Conservation (phyloP, 1,140 invertebrate genomes). For the Tribolium madens region DNA sequence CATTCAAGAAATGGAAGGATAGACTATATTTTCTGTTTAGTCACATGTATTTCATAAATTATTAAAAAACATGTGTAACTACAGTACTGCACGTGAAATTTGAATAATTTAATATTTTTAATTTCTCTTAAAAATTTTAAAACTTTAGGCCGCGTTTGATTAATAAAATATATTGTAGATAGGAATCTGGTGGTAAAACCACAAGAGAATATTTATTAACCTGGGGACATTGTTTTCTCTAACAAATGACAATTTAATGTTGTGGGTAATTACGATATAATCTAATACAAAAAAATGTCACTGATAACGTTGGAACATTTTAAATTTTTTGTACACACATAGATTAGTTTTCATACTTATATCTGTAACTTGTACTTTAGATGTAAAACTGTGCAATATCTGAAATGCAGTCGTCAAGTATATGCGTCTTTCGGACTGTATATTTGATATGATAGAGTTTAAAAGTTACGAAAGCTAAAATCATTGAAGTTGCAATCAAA, state of each 20-base stretch:
- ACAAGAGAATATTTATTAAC: slow-evolving; percentile 31
- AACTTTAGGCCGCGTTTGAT: slow-evolving; percentile 2
- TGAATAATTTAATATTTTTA: neutral
- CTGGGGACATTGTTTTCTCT: slow-evolving; percentile 23
- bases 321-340: neutral
- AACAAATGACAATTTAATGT: slow-evolving; percentile 35
- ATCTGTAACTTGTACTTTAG: neutral
- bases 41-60: no score
- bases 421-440: neutral
- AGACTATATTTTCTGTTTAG: no score
- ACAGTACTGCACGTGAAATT: neutral
- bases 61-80: no score
- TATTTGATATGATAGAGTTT: slow-evolving; percentile 10
- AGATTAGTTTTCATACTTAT: neutral
- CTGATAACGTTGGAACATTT: slow-evolving; percentile 3
- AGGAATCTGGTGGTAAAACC: neutral
- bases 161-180: slow-evolving; percentile 24
- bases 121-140: neutral
- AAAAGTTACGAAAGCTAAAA: neutral
- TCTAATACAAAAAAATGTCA: slow-evolving; percentile 17
- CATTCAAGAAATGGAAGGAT: no score
- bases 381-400: neutral
- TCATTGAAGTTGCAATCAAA: neutral
- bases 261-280: slow-evolving; percentile 37
- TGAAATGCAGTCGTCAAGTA: neutral